Base-by-base conservation (phyloP, 92 coral and sea anemone species). In the Heliopora coerulea region DNA sequence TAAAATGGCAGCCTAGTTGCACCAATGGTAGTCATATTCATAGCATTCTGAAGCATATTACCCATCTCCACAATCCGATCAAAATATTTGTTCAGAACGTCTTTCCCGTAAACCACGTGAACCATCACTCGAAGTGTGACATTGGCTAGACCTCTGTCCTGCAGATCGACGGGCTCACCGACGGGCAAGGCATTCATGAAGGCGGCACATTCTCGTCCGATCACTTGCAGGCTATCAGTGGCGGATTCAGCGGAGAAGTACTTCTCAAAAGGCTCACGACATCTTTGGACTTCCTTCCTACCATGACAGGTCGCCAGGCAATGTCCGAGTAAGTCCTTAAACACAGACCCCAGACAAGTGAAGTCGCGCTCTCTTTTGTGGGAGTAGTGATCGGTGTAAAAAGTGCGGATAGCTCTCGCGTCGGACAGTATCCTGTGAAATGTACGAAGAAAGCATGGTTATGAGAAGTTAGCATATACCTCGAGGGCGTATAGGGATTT, bases 241-340 rank as follows among this genome's bases (percentile, higher is more conserved):
- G 78, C 84, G 31, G 83, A 82, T 46, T 68, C 59, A 42, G 89
- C 44, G 13, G 97, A 88, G 84, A 91, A 91, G 73, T 80, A 86
- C 61, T 91, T 85, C 78, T 91, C 97, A 62, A 91, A 91, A 24
- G 97, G 97, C 12, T 93, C 97, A 32, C 97, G 92, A 66, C 97
- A 88, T 83, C 92, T 83, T 60, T 75, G 72, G 18, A 91, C 90
- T 41, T 88, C 97, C 8, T 91, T 83, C 40, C 97, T 75, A 8
- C 97, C 97, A 57, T 91, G 85, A 65, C 97, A 88, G 34, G 89
- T 91, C 3, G 92, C 97, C 65, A 91, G 20, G 73, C 97, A 85
- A 35, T 82, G 81, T 40, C 97, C 97, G 12, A 91, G 70, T 11
- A 88, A 80, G 28, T 81, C 85, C 42, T 75, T 78, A 65, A 89